Base-by-base conservation (phyloP, 2,797 vertebrate species). In the Sciurus carolinensis region DNA sequence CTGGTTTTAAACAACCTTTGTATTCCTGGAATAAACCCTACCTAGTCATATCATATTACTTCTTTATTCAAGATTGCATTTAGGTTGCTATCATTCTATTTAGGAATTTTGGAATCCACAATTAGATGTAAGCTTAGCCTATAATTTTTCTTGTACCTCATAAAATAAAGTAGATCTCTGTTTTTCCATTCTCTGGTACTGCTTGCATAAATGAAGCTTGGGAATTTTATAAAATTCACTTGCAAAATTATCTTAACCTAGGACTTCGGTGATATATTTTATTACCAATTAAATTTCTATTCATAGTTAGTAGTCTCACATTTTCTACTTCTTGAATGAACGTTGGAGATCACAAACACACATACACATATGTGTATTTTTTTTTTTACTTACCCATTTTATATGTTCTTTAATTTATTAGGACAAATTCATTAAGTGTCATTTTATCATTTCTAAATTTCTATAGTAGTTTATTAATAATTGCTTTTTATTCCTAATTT, bases 371-470 rank as follows among this genome's bases (percentile, higher is more conserved):
- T 62, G 8, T 26, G 9, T 26, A 62, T 62, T 11, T 26, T 59
- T 9, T 59, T 30, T 52, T 82, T 87, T 79, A 91, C 75, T 88
- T 88, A 62, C 6, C 10, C 62, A 80, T 87, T 90, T 71, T 87
- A 54, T 85, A 47, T 71, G 36, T 73, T 93, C 64, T 95, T 90
- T 85, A 88, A 82, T n/a, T 93, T 94, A 95, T 50, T 95, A 57
- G 44, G 36, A 80, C 44, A 91, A 39, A 64, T 79, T 95, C 42
- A 24, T 87, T 91, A 90, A 90, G 30, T 84, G 66, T 87, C 87
- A 94, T 24, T 64, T 94, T 62, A 86, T 90, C 81, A 81, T 72
- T 95, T 91, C 57, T 62, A 71, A 72, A 85, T 59, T 72, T 91
- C 62, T 77, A n/a, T 18, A 69, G 18, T 91, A 88, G 94, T 79